These are phyloP conservation scores for Nymphalis c-album DNA, from an alignment of 2,888 invertebrate species.

Conservation along the genomic window DNA sequence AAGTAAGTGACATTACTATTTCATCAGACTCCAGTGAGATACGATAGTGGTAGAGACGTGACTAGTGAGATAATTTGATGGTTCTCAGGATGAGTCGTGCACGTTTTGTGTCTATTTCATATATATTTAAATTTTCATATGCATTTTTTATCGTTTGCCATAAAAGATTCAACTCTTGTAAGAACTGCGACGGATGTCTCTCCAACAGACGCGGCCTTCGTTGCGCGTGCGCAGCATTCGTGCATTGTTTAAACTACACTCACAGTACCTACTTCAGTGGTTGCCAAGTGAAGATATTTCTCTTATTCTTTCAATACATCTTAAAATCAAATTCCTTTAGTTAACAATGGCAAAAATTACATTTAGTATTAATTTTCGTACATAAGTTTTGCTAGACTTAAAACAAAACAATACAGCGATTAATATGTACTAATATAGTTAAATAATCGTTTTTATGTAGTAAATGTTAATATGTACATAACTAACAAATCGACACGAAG, in stretches of 20 bases:
- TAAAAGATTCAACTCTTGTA: constrained; percentile 63
- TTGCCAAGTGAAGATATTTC: constrained; percentile 12
- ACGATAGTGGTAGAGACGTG: background rate
- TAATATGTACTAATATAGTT: background rate
- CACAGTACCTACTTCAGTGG: background rate
- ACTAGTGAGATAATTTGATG: constrained; percentile 48
- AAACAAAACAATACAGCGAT: constrained; percentile 30
- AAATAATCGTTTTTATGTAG: constrained; percentile 39
- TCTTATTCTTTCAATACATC: background rate
- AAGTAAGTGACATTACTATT: background rate
- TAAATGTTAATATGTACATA: constrained; percentile 38
- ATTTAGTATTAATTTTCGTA: background rate
- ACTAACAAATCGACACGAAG: constrained; percentile 37
- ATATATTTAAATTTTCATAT: constrained; percentile 46
- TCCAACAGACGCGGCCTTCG: constrained; percentile 58
- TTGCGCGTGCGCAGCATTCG: constrained; percentile 64
- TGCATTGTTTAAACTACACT: constrained; percentile 40
- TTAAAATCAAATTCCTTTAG: too few species aligned
- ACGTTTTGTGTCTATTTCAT: constrained; percentile 44
- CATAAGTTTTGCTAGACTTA: background rate
- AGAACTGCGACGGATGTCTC: constrained; percentile 55
- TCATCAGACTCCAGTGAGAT: background rate
- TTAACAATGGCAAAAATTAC: too few species aligned
- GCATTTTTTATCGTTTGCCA: constrained; percentile 52
- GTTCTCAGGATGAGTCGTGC: constrained; percentile 49